Base-by-base conservation (phyloP, 2,888 invertebrate genomes). In the Dryobotodes eremita region DNA sequence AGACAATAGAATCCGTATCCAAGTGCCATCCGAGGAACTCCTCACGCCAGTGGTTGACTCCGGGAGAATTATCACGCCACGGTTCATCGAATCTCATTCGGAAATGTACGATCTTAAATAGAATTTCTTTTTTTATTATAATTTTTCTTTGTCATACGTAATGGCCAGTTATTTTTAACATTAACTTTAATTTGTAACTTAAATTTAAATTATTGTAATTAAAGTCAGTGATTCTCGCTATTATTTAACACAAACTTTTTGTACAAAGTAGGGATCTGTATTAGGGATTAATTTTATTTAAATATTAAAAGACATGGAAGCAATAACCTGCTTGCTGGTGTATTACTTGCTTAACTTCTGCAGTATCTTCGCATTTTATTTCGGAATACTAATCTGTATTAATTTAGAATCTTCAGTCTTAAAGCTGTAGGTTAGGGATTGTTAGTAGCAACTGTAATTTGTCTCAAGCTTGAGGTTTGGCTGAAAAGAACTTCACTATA, bases 1-100 rank as follows among this genome's bases (percentile, higher is more conserved):
- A 75, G 97, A 98, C 76, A 98, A 98, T 94, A 97, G 98, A 91
- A 98, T 98, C 88, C 97, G 98, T 81, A 98, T 98, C 84, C 97
- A 97, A 90, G 98, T 98, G 68, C 98, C 97, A 73, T 97, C 97
- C 0, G 98, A 98, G 89, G 98, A 98, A 91, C 96, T 98, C 59
- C 96, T 98, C 36, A 97, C 97, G 13, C 97, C 97, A 0, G 95
- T 97, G 26, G 97, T 97, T 4, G 97, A 97, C 89, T 97, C 97
- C 55, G 97, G 97, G 2, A 97, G 97, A 79, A 96, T 96, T 13
- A 96, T 96, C 69, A 92, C 95, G 7, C 95, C 93, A 78, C 93
- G 94, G 36, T 96, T 94, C 75, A 92, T 95, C 61, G 95, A 96
- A 92, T 93, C 96, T 91, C 95, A 94, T 87, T 89, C 94, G 64